These are phyloP conservation scores for Lepidocyrtinus sp. DNA, from an alignment of 2,888 invertebrate species.

Conservation along the genomic window DNA sequence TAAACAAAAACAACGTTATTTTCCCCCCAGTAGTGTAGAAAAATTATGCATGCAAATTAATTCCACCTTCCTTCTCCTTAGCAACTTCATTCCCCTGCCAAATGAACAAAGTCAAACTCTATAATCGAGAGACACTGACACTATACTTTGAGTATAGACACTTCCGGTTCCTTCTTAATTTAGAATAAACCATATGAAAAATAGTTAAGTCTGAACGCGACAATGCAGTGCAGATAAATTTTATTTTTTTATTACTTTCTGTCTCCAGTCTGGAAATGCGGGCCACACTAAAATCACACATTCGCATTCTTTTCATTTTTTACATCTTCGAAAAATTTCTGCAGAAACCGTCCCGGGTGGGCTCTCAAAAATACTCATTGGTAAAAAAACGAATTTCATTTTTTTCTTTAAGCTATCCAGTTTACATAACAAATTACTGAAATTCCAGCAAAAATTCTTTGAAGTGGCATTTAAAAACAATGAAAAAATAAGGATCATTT, in stretches of 20 bases:
- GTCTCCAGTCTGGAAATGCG: too few species aligned
- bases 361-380: background rate
- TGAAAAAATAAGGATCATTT: too few species aligned
- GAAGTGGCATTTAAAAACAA: too few species aligned
- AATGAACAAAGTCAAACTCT: background rate
- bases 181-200: too few species aligned
- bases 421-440: too few species aligned
- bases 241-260: too few species aligned
- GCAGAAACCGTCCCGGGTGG: slow-evolving; percentile 1
- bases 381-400: background rate
- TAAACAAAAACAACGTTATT: slow-evolving; percentile 7
- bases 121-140: background rate
- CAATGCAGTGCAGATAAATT: background rate
- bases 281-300: too few species aligned
- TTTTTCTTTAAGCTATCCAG: too few species aligned
- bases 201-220: too few species aligned
- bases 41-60: background rate
- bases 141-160: background rate
- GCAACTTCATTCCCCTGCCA: background rate
- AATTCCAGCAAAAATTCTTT: too few species aligned
- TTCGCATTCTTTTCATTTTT: background rate
- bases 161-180: slow-evolving; percentile 7
- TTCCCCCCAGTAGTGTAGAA: background rate
- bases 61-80: background rate
- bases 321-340: background rate